Evolutionary conservation across 2,888 invertebrate species (phyloP).

Genomic region (Yponomeuta cagnagella): DNA sequence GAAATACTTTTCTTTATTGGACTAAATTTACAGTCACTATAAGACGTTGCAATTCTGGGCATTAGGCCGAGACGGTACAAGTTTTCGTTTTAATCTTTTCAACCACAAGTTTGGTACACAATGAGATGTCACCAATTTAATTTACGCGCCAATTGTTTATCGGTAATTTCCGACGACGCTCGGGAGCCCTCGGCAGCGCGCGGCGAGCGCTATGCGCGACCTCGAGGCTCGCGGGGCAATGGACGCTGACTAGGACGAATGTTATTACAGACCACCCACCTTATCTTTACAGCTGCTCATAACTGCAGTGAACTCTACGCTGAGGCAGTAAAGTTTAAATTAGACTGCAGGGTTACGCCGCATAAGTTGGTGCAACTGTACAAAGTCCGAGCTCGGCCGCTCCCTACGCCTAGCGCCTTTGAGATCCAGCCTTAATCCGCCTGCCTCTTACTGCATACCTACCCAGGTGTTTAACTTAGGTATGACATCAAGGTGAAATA

Average conservation of each 20-base stretch:
- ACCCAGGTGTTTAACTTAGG: slow-evolving; percentile 35
- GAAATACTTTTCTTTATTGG: no score
- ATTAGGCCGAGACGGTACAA: background rate
- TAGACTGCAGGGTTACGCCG: background rate
- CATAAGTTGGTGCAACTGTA: slow-evolving; percentile 29
- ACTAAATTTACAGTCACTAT: no score
- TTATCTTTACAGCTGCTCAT: background rate
- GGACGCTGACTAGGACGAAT: slow-evolving; percentile 74
- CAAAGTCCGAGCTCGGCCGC: slow-evolving; percentile 69
- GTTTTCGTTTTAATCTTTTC: background rate
- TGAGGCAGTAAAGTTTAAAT: background rate
- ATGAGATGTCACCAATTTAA: background rate
- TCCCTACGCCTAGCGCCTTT: slow-evolving; percentile 64
- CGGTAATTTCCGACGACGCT: slow-evolving; percentile 46
- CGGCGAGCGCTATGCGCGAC: slow-evolving; percentile 43
- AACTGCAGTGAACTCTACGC: slow-evolving; percentile 2
- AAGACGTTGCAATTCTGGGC: background rate
- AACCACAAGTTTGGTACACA: background rate
- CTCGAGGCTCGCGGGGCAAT: slow-evolving; percentile 66
- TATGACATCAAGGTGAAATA: slow-evolving; percentile 63
- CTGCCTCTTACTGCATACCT: slow-evolving; percentile 64
- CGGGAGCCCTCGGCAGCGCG: slow-evolving; percentile 36
- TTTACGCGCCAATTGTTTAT: slow-evolving; percentile 5
- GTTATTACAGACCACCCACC: slow-evolving; percentile 34
- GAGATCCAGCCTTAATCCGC: slow-evolving; percentile 62